Evolutionary conservation across 1,140 invertebrate genomes (phyloP).

Genomic region (Sitobion miscanthi): DNA sequence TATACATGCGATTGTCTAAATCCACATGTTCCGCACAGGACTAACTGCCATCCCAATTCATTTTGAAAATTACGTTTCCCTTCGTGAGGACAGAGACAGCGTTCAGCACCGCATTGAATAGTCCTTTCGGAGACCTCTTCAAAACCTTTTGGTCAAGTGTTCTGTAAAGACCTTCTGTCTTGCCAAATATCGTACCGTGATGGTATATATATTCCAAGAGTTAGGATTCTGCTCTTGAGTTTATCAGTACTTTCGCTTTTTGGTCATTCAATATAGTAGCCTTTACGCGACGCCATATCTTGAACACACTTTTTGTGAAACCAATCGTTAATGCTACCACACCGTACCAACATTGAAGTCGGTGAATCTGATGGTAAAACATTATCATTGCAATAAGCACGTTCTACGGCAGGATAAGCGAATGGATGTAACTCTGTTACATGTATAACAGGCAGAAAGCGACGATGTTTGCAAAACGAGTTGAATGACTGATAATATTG

Average conservation of each 20-base stretch:
- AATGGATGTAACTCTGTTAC: neutral
- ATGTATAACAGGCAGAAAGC: constrained; percentile 64
- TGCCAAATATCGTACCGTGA: constrained; percentile 76
- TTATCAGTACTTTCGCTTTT: constrained; percentile 69
- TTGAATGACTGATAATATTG: constrained; percentile 71
- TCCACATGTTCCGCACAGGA: no score
- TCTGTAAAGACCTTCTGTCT: constrained; percentile 27
- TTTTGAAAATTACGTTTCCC: constrained; percentile 63
- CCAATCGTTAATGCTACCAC: constrained; percentile 69
- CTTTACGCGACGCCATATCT: constrained; percentile 70
- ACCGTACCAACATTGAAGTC: constrained; percentile 67
- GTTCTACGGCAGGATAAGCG: constrained; percentile 59
- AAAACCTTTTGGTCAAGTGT: constrained; percentile 63
- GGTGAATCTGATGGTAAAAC: constrained; percentile 63
- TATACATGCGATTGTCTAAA: no score
- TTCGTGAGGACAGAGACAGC: constrained; percentile 69
- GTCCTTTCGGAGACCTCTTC: constrained; percentile 69
- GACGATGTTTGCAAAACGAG: constrained; percentile 69
- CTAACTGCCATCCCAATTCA: constrained; percentile 60
- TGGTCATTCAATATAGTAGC: constrained; percentile 75
- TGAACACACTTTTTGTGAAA: constrained; percentile 71
- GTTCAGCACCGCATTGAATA: constrained; percentile 66
- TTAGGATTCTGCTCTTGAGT: constrained; percentile 69
- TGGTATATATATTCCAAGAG: constrained; percentile 72
- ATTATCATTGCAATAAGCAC: constrained; percentile 68